Evolutionary conservation across 2,113 vertebrate species (phyloP), one percentile per base, ranked within the genome.

Genomic region (Neolamprologus cancellatus): DNA sequence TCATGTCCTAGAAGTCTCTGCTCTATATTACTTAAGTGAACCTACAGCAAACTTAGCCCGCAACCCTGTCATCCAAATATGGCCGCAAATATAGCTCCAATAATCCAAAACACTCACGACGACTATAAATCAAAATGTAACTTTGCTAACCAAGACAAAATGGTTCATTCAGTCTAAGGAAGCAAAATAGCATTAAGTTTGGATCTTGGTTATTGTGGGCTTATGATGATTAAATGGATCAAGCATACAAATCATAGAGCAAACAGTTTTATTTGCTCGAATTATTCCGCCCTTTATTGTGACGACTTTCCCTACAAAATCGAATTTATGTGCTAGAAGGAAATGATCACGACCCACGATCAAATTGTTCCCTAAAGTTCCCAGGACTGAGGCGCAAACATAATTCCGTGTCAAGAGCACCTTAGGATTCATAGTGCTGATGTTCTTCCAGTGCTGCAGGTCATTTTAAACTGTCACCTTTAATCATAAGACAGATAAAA

Each of bases 351-450:
- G 53, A 48, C 12, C 8, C 36, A 5, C 12, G 9, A 36, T 61
- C 32, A 25, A 28, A 74, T 57, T 36, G 30, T 36, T 44, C 71
- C 34, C 36, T 48, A 39, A 55, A 17, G 18, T 13, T 9, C 83
- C 81, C 30, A 20, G 6, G 36, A 82, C 10, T 32, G 66, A 88
- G 34, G 53, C 46, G 17, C 71, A 83, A 69, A 89, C 46, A 79
- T 23, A 53, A 59, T 46, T 55, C 86, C 34, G 55, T 53, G 39
- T 44, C 32, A 79, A 88, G 84, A 92, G 74, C 82, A 79, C 69
- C 87, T 79, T 69, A 23, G 78, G 18, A 76, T 80, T 71, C 74
- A 84, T 74, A 76, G 69, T 64, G 66, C 81, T 86, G 66, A 84
- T 89, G 64, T 84, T 81, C 50, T 20, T 80, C 53, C 79, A 79